Percentiles rank a stretch among this genome's conserved stretches.
These are phyloP conservation scores for Stercorarius parasiticus DNA, from an alignment of 2,113 vertebrate species.

Conservation along the genomic window DNA sequence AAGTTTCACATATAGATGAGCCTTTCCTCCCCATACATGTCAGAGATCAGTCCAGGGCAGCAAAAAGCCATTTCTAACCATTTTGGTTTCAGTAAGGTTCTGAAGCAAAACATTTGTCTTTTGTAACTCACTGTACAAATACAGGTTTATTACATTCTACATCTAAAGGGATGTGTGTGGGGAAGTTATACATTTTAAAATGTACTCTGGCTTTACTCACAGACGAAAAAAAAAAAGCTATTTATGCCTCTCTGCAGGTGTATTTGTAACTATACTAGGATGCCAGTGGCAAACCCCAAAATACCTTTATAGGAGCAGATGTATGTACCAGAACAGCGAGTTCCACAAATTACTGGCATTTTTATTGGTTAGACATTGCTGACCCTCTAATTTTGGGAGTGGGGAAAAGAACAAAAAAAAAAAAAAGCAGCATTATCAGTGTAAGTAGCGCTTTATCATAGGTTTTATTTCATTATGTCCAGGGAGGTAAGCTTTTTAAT, in stretches of 20 bases:
- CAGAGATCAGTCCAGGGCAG: slow-evolving; percentile 8
- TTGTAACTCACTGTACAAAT: background rate
- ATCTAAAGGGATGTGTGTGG: background rate
- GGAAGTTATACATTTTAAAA: background rate
- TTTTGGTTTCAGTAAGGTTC: background rate
- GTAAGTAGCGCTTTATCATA: background rate
- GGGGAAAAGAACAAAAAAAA: background rate
- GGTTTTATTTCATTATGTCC: background rate
- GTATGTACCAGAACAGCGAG: background rate
- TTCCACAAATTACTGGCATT: background rate
- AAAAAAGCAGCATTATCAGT: background rate
- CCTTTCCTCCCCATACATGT: background rate
- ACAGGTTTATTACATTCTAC: background rate
- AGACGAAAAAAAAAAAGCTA: background rate
- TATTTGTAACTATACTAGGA: background rate
- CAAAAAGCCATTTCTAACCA: background rate
- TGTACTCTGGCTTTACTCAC: background rate
- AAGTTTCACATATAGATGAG: slow-evolving; percentile 12
- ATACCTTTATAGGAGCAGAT: background rate
- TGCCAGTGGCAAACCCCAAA: background rate
- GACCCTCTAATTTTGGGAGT: background rate
- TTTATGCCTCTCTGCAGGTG: background rate
- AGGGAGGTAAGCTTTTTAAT: background rate
- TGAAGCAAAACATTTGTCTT: background rate
- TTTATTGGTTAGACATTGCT: background rate